Conservation (phyloP, 2,888 invertebrate genomes). For the Orthonevra nobilis region DNA sequence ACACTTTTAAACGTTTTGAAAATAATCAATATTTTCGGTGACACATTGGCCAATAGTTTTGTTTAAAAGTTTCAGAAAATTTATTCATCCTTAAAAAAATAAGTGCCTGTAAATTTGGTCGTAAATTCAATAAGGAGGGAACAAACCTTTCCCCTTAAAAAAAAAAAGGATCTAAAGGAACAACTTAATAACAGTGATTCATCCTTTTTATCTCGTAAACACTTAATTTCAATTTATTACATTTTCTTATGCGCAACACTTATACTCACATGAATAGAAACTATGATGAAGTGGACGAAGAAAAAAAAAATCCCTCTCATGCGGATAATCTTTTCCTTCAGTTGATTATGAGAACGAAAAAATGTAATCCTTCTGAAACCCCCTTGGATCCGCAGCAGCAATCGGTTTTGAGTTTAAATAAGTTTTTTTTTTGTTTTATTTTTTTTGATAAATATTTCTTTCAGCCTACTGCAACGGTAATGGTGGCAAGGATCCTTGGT, state of each 20-base stretch:
- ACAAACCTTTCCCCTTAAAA: too few species aligned
- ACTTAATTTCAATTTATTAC: constrained; percentile 2
- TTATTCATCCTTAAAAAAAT: too few species aligned
- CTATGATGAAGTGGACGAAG: constrained; percentile 26
- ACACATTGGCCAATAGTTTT: too few species aligned
- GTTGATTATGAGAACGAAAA: constrained; percentile 63
- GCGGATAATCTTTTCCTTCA: constrained; percentile 43
- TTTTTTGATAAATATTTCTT: too few species aligned
- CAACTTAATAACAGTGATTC: too few species aligned
- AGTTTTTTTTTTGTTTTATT: constrained; percentile 11
- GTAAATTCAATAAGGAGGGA: too few species aligned
- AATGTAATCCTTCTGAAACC: constrained; percentile 62
- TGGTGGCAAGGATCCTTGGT: constrained; percentile 65
- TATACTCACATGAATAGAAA: constrained; percentile 54
- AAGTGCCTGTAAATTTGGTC: too few species aligned
- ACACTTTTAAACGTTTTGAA: too few species aligned
- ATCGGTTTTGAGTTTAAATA: constrained; percentile 46
- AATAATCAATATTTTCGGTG: too few species aligned
- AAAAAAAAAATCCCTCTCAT: constrained; percentile 14
- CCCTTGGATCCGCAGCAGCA: constrained; percentile 37
- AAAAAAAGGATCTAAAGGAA: too few species aligned
- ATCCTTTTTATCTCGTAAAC: neutral
- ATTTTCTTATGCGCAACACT: too few species aligned
- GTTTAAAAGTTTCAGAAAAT: too few species aligned
- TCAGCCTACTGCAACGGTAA: constrained; percentile 67